Evolutionary conservation across 2,797 vertebrate genomes (phyloP).

Genomic region (Geotrypetes seraphini): DNA sequence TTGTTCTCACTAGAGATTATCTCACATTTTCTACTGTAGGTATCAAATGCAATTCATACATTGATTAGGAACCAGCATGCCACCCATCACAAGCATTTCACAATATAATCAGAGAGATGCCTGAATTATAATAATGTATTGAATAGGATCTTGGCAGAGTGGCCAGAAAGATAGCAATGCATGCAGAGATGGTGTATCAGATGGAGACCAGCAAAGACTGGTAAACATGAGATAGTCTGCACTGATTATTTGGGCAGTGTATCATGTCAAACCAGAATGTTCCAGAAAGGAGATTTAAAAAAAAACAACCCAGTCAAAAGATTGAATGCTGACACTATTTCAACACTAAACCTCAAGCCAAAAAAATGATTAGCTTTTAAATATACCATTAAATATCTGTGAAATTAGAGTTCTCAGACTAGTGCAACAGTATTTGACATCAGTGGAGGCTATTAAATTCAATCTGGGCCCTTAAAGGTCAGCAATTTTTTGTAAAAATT

Average conservation of each 20-base stretch:
- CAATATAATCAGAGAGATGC: slow-evolving; percentile 2
- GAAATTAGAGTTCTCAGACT: no score
- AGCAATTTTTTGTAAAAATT: no score
- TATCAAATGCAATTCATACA: not conserved
- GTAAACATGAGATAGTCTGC: not conserved
- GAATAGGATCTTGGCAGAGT: not conserved
- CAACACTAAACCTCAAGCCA: no score
- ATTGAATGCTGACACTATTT: no score
- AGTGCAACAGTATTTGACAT: no score
- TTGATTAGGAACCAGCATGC: not conserved
- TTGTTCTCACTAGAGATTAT: slow-evolving; percentile 1
- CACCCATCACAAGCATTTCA: not conserved
- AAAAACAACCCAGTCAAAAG: no score
- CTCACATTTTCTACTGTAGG: slow-evolving; percentile 5
- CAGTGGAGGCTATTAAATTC: no score
- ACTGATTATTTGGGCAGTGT: not conserved
- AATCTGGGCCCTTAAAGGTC: no score
- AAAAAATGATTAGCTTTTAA: no score
- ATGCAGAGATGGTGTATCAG: not conserved
- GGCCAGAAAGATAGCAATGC: not conserved
- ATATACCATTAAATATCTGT: no score
- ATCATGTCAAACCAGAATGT: not conserved
- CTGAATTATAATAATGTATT: not conserved
- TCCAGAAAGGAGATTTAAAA: no score
- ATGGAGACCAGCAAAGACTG: not conserved